Evolutionary conservation across 2,888 invertebrate species (phyloP), one percentile per base, ranked within the genome.

Genomic region (Hydropsyche betteni): DNA sequence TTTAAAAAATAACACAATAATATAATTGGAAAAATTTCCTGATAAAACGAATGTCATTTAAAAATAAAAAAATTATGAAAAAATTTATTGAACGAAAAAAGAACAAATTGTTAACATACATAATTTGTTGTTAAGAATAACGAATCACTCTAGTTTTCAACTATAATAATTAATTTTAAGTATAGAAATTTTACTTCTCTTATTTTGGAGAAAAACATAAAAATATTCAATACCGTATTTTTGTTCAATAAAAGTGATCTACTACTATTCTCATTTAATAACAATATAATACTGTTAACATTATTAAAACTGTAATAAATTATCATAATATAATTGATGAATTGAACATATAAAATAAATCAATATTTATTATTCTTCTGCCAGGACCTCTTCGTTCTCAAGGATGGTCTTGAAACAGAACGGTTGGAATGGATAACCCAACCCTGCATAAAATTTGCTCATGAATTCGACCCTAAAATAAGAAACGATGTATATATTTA

Each of bases 401-500:
- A 93, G 86, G 81, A 93, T 91, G n/a, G 87, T 86, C 82, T 93
- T 93, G 87, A 96, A 96, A 82, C 92, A 92, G 89, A 96, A 96
- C 1, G 96, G 96, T 82, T 90, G 89, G 88, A 96, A 96, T 78
- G 91, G 86, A 85, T 94, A 92, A 7, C 96, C 96, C 80, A 90
- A 86, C 77, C 96, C 96, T 24, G 89, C 84, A 84, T 95, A 97
- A 87, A 97, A 96, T 85, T 96, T 96, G 86, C 96, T 97, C 90
- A 98, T 97, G 88, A 99, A 99, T 85, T 97, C 96, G 82, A 97
- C 96, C 95, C 95, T 95, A 82, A 74, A 82, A 82, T 55, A 6
- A 1, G 10, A 44, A 58, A 3, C 8, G 61, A 36, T 7, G n/a
- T 24, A 16, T 36, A 24, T 61, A 61, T 33, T 33, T 8, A 2